These are phyloP conservation scores for Gambusia holbrooki DNA, from an alignment of 2,113 vertebrate genomes.

Conservation along the genomic window DNA sequence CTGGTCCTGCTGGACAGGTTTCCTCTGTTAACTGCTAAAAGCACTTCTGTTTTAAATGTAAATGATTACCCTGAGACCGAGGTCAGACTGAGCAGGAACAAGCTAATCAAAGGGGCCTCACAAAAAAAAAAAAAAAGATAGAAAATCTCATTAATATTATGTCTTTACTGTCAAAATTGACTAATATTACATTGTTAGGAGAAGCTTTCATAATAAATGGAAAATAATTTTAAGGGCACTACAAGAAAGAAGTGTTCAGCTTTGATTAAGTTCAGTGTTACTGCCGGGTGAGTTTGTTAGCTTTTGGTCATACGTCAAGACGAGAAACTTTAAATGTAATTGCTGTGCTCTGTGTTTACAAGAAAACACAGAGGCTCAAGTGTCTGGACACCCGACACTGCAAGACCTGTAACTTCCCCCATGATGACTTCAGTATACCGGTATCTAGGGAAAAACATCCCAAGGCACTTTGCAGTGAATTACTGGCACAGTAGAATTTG, in stretches of 20 bases:
- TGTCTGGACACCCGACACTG: slow-evolving; percentile 9
- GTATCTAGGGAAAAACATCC: not conserved
- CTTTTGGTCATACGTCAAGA: not conserved
- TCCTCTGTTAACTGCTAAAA: slow-evolving; percentile 25
- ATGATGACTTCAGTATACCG: not conserved
- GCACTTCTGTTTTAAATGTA: slow-evolving; percentile 36
- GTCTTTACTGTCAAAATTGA: not conserved
- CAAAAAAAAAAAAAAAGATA: not conserved
- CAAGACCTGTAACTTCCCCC: not conserved
- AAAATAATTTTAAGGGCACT: not conserved
- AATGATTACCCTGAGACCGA: slow-evolving; percentile 58
- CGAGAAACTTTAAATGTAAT: not conserved
- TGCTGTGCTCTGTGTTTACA: slow-evolving; percentile 14
- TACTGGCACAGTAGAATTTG: not conserved
- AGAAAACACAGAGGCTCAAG: slow-evolving; percentile 25
- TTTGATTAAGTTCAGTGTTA: not conserved
- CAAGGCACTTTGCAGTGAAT: not conserved
- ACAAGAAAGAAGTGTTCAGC: not conserved
- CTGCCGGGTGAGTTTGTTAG: not conserved
- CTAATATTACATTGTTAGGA: not conserved
- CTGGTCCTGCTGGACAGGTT: slow-evolving; percentile 67
- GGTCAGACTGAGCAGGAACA: not conserved
- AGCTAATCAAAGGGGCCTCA: not conserved
- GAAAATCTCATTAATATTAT: not conserved
- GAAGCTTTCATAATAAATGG: not conserved